phyloP scores from a whole-genome alignment of 2,113 vertebrate genomes.

The Sapajus apella region DNA sequence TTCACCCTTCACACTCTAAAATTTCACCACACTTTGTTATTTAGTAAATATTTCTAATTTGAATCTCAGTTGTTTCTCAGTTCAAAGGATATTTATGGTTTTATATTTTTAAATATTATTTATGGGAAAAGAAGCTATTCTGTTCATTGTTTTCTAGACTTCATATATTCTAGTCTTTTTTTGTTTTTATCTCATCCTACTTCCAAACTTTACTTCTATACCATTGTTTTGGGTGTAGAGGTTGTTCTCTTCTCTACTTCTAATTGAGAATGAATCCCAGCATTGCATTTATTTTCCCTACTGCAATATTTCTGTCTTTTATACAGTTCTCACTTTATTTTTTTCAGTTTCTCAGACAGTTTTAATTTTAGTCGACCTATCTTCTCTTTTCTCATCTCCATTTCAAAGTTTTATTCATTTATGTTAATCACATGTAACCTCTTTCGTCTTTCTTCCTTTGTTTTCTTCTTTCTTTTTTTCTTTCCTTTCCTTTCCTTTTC shows the following conservation, averaged over 20 bases:
- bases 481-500: too few relatives aligned
- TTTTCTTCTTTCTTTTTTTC: too few relatives aligned
- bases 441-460: too few relatives aligned
- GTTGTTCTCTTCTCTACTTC: background rate
- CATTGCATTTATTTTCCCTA: background rate
- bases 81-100: background rate
- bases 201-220: background rate
- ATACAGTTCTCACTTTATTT: background rate
- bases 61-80: background rate
- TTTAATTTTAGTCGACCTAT: conserved; percentile 3
- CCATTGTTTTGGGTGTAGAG: background rate
- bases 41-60: background rate
- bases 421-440: background rate
- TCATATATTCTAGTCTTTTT: background rate
- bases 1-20: background rate
- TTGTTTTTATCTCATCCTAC: background rate
- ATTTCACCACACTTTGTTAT: background rate
- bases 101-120: background rate
- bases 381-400: background rate
- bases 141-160: background rate
- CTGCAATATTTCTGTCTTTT: background rate
- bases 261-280: background rate
- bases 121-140: background rate
- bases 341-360: background rate
- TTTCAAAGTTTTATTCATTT: conserved; percentile 9